Conservation (phyloP, 2,888 invertebrate genomes). For the Unio delphinus region DNA sequence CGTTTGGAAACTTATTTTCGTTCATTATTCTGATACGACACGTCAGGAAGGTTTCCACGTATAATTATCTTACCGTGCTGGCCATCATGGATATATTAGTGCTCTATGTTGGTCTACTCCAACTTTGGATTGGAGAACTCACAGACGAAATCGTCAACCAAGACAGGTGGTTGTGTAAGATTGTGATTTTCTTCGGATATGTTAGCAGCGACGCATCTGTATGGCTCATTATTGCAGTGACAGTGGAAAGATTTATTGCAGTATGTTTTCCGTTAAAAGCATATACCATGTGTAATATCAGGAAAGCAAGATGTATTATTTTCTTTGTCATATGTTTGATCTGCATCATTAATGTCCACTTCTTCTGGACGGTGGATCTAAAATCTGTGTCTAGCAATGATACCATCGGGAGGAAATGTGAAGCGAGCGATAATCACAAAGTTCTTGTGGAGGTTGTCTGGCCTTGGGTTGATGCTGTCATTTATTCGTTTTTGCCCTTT, state of each 20-base stretch:
- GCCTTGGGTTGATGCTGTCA: constrained; percentile 68
- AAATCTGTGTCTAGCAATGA: constrained; percentile 30
- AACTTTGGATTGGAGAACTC: constrained; percentile 66
- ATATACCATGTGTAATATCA: constrained; percentile 58
- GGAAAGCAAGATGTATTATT: constrained; percentile 41
- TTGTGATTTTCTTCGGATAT: constrained; percentile 59
- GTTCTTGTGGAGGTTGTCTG: constrained; percentile 55
- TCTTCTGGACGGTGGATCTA: constrained; percentile 63
- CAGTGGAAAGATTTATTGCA: constrained; percentile 68
- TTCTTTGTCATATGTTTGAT: constrained; percentile 49
- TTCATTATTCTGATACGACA: constrained; percentile 62
- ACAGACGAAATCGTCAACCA: constrained; percentile 56
- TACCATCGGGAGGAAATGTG: constrained; percentile 32
- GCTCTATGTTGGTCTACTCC: constrained; percentile 66
- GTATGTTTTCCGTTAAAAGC: constrained; percentile 67
- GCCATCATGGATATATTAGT: constrained; percentile 67
- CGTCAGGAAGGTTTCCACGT: constrained; percentile 67
- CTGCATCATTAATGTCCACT: constrained; percentile 60
- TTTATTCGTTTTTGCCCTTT: constrained; percentile 68
- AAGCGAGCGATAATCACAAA: constrained; percentile 29
- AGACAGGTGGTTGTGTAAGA: constrained; percentile 62
- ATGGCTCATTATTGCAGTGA: constrained; percentile 69
- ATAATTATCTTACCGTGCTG: constrained; percentile 66
- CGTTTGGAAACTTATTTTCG: constrained; percentile 68
- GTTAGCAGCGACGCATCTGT: constrained; percentile 66